These are phyloP conservation scores for Athrips mouffetella DNA, from an alignment of 2,888 invertebrate genomes.

Conservation along the genomic window DNA sequence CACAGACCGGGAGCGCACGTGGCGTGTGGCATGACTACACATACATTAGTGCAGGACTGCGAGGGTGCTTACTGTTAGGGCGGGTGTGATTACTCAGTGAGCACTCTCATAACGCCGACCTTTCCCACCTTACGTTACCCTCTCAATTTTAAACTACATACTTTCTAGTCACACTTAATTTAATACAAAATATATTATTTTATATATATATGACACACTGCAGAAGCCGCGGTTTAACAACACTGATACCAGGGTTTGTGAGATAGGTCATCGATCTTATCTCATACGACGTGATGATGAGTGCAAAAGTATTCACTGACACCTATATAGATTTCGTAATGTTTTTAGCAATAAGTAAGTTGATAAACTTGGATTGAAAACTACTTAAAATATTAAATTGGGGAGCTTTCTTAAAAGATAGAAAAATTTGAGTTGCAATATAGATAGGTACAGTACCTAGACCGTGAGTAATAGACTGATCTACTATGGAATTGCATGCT, in stretches of 20 bases:
- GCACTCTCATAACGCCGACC: neutral
- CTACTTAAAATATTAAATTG: conserved; percentile 16
- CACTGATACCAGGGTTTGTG: no score
- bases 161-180: neutral
- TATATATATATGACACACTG: no score
- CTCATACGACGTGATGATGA: no score
- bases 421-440: no score
- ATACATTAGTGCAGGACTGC: conserved; percentile 57
- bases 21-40: conserved; percentile 50
- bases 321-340: neutral
- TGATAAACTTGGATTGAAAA: conserved; percentile 1
- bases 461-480: neutral
- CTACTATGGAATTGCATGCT: neutral
- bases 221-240: no score
- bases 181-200: no score
- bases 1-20: conserved; percentile 50
- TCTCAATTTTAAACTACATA: conserved; percentile 1
- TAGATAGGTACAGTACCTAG: neutral
- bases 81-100: conserved; percentile 42
- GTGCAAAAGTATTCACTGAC: no score
- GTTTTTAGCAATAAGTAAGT: no score
- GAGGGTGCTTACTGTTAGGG: conserved; percentile 45
- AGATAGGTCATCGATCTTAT: no score
- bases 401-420: conserved; percentile 5
- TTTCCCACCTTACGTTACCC: neutral